These are phyloP conservation scores for Anabas testudineus DNA, from an alignment of 2,797 vertebrate genomes.

Conservation along the genomic window DNA sequence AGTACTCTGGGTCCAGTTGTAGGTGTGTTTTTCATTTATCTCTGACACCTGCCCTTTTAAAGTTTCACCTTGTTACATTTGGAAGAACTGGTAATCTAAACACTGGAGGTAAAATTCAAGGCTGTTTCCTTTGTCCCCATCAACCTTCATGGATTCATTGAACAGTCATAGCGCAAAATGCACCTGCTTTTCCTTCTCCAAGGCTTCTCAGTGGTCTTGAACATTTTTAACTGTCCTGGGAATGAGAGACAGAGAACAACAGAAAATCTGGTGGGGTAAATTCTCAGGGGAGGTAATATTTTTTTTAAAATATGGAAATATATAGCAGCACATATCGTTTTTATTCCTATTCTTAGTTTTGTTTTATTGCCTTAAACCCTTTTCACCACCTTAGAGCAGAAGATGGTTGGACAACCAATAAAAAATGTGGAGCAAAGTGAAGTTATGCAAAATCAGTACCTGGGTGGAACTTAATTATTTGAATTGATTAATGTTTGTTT, in stretches of 20 bases:
- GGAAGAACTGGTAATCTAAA: conserved; percentile 19
- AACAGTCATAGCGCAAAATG: not conserved
- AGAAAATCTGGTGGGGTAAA: conserved; percentile 21
- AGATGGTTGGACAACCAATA: not conserved
- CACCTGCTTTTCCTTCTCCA: conserved; percentile 20
- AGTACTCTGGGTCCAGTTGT: not conserved
- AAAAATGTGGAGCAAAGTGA: not conserved
- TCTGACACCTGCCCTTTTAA: conserved; percentile 4
- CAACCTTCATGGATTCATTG: conserved; percentile 27
- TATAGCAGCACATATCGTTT: too few species aligned
- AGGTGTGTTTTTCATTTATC: not conserved
- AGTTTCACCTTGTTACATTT: conserved; percentile 21
- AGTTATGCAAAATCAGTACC: conserved; percentile 6
- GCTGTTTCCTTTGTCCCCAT: not conserved
- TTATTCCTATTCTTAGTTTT: not conserved
- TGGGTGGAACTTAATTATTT: conserved; percentile 22
- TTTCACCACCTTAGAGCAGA: not conserved
- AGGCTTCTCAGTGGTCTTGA: conserved; percentile 21
- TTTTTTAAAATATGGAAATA: conserved; percentile 37
- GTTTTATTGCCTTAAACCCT: not conserved
- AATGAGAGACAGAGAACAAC: conserved; percentile 38
- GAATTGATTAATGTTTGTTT: not conserved
- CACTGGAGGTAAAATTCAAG: conserved; percentile 11
- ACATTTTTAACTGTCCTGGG: conserved; percentile 35
- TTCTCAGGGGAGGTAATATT: conserved; percentile 38